phyloP scores from a whole-genome alignment of 2,888 invertebrate genomes.

The Pseudococcus jackbeardsleyi region DNA sequence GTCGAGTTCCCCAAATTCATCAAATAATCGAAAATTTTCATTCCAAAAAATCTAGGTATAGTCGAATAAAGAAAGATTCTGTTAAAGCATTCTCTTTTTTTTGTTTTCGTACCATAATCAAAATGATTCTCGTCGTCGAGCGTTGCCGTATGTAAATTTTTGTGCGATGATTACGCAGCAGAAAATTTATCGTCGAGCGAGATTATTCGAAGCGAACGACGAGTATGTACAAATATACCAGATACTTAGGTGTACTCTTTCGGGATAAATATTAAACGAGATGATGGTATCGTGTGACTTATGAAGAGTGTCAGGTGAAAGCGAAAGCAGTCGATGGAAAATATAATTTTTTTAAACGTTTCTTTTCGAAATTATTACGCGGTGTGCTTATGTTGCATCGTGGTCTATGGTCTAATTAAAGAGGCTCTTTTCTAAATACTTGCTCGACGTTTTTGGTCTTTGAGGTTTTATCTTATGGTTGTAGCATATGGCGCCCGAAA shows the following conservation, averaged over 20 bases:
- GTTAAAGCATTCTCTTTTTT: no score
- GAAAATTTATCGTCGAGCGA: no score
- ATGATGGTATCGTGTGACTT: not conserved
- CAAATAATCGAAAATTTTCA: no score
- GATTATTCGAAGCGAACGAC: no score
- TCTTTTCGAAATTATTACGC: not conserved
- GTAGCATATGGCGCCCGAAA: not conserved
- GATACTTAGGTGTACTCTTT: not conserved
- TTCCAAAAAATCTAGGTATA: no score
- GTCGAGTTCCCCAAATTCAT: no score
- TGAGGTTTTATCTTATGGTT: not conserved
- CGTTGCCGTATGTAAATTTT: no score
- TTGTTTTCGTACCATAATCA: no score
- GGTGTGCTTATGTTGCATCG: not conserved
- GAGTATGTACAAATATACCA: no score
- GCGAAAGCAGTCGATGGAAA: not conserved
- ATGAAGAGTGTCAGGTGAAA: not conserved
- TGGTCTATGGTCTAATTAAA: not conserved
- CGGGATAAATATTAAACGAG: slow-evolving; percentile 14
- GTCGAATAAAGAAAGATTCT: no score
- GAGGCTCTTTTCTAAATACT: not conserved
- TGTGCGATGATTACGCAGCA: no score
- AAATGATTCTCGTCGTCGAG: no score
- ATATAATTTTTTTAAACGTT: not conserved
- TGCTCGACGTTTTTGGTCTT: not conserved